A percentile compares a stretch with the other conserved stretches of the same genome.
Conservation (phyloP, 2,113 vertebrate species). For the Pollimyrus isidori region DNA sequence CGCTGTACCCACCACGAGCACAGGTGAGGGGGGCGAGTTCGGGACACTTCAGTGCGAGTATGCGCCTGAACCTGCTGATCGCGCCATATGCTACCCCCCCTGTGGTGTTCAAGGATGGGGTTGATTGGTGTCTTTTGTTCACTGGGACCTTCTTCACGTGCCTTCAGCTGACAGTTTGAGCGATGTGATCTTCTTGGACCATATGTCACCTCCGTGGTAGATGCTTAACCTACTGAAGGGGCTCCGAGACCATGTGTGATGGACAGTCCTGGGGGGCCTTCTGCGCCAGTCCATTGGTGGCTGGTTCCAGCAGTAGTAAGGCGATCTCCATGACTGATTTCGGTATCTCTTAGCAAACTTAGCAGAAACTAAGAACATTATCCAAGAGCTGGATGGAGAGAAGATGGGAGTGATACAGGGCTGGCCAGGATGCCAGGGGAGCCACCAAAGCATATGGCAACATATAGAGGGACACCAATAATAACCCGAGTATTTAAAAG, state of each 20-base stretch:
- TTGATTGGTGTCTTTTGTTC: conserved; percentile 37
- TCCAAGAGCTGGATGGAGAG: not conserved
- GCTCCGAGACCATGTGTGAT: conserved; percentile 24
- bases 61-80: not conserved
- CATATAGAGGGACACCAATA: not conserved
- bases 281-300: not conserved
- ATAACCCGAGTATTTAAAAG: not conserved
- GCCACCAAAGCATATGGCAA: not conserved
- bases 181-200: conserved; percentile 28
- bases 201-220: conserved; percentile 43
- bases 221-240: conserved; percentile 41
- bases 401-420: not conserved
- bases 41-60: not conserved
- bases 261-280: not conserved
- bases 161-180: conserved; percentile 39
- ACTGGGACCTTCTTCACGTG: conserved; percentile 35
- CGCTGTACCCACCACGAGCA: not conserved
- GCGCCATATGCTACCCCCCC: conserved; percentile 21
- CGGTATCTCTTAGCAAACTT: not conserved
- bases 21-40: not conserved
- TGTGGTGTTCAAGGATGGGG: conserved; percentile 18
- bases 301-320: not conserved
- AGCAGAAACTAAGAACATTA: not conserved
- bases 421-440: not conserved
- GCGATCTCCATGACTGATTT: not conserved